These are phyloP conservation scores for Notechis scutatus DNA, from an alignment of 2,113 vertebrate species.

Conservation along the genomic window DNA sequence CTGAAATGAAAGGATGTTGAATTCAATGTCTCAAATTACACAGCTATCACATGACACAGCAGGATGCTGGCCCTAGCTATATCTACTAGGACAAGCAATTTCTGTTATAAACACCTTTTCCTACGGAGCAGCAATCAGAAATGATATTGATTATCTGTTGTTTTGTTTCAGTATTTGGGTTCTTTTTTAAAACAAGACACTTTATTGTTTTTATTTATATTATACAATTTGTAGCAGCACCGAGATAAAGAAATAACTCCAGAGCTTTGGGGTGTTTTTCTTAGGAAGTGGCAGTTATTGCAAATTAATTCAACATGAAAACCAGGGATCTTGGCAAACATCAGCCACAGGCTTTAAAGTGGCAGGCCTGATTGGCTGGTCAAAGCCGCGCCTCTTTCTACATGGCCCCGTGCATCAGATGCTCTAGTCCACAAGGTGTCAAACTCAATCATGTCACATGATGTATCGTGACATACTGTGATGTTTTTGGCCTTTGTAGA, in stretches of 20 bases:
- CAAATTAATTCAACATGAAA: not conserved
- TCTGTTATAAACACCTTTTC: not conserved
- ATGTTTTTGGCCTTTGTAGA: too few relatives aligned
- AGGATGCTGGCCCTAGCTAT: not conserved
- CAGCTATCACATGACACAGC: conserved; percentile 12
- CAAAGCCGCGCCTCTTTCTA: not conserved
- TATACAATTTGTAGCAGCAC: not conserved
- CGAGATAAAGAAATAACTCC: conserved; percentile 4
- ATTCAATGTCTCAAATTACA: not conserved
- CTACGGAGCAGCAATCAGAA: not conserved
- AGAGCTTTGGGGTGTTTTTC: not conserved
- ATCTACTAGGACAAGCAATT: not conserved
- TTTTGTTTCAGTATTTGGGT: conserved; percentile 14
- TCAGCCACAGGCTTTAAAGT: not conserved
- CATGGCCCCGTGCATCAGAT: not conserved
- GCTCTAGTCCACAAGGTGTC: not conserved
- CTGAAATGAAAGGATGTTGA: conserved; percentile 10
- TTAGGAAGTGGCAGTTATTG: not conserved
- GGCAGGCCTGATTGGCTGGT: not conserved
- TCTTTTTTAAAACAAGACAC: not conserved
- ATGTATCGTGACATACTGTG: too few relatives aligned
- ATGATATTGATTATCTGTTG: not conserved
- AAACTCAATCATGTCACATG: too few relatives aligned
- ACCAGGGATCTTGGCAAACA: not conserved
- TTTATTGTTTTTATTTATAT: not conserved